Evolutionary conservation across 2,113 vertebrate species (phyloP), one percentile per base, ranked within the genome.

Genomic region (Arenaria interpres): DNA sequence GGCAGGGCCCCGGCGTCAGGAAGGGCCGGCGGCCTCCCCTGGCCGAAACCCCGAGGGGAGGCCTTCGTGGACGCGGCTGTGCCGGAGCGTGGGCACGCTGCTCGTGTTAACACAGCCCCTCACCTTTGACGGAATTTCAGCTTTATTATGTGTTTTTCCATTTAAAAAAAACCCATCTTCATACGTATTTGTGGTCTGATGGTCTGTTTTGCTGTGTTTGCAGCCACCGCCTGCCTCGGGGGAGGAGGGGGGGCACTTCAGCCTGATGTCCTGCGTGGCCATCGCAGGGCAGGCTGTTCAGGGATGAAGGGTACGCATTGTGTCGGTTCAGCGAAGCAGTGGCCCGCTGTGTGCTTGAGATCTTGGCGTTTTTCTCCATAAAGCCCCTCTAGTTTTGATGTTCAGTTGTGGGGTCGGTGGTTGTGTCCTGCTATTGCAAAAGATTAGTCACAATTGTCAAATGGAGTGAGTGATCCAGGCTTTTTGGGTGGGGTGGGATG

Each of bases 321-420:
- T 1, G 0, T 5, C 1, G 0, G 3, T 28, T 60, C 63, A 7
- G 62, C 2, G 2, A 21, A 37, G 14, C 22, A 2, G 19, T 18
- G 28, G 8, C 41, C 21, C 0, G 0, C 46, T 37, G 0, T 12
- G 0, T 24, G 25, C 24, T 27, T 27, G 37, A 9, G 17, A 9
- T 56, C 39, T 12, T 39, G 16, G 30, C 4, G 15, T 12, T 37
- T 20, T 46, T 57, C 50, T 54, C 57, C 33, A 10, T 72, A 45
- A 90, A 66, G 32, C 17, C 81, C 1, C 4, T 56, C 4, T 28
- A 6, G 35, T 23, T 59, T 9, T 17, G 3, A 3, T 68, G 15
- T 48, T 78, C 10, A 1, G 20, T 23, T 80, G 19, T 74, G 21
- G 15, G 19, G 12, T 23, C 3, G 1, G 45, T 30, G 24, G 17